phyloP scores from a whole-genome alignment of 2,113 vertebrate genomes.

The Actenoides hombroni region DNA sequence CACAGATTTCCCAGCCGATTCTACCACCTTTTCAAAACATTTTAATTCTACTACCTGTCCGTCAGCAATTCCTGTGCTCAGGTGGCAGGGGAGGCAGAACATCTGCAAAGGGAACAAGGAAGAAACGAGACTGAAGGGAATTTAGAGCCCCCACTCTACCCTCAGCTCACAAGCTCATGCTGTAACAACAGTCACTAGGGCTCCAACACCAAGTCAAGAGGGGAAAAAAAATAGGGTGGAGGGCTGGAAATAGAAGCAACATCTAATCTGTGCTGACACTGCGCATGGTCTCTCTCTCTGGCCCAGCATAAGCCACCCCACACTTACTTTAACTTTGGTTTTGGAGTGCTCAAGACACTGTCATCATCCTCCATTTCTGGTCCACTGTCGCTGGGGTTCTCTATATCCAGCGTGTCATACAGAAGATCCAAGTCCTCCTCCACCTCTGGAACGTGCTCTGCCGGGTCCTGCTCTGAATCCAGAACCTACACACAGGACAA shows the following conservation, averaged over 20 bases:
- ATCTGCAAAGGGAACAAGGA: not conserved
- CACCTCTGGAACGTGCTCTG: constrained; percentile 87
- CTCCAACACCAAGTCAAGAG: not conserved
- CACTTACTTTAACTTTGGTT: constrained; percentile 92
- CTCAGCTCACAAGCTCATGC: not conserved
- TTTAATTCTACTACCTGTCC: not conserved
- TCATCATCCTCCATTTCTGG: constrained; percentile 96
- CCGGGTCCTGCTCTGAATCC: constrained; percentile 94
- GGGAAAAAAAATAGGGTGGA: not conserved
- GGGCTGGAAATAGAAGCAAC: not conserved
- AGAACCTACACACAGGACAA: constrained; percentile 78
- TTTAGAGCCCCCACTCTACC: too few relatives aligned
- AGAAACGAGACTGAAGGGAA: not conserved
- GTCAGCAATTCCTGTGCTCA: not conserved
- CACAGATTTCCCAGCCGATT: not conserved
- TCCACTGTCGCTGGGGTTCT: constrained; percentile 94
- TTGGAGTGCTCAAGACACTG: constrained; percentile 95
- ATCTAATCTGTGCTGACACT: not conserved
- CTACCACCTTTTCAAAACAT: not conserved
- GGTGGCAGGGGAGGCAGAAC: not conserved
- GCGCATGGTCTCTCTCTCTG: fast-evolving
- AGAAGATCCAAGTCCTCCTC: constrained; percentile 92
- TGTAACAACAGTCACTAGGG: not conserved
- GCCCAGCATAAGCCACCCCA: not conserved
- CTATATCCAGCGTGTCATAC: constrained; percentile 91